These are phyloP conservation scores for Anguilla marmorata DNA, from an alignment of 2,797 vertebrate species.

Conservation along the genomic window DNA sequence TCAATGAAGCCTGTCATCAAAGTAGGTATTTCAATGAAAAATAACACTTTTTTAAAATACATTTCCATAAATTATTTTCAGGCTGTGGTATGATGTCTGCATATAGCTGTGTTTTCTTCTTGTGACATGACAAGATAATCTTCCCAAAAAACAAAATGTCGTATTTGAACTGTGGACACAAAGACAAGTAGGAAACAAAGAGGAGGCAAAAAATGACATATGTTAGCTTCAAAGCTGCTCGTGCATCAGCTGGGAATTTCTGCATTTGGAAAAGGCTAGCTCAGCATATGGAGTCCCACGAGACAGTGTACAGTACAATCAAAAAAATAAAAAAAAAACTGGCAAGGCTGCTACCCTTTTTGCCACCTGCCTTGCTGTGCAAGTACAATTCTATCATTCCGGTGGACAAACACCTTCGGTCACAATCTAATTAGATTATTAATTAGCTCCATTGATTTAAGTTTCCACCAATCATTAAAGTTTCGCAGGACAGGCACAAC, in stretches of 20 bases:
- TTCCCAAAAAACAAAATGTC: background rate
- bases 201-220: constrained; percentile 1
- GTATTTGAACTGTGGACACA: background rate
- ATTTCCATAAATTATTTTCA: background rate
- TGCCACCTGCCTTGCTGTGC: background rate
- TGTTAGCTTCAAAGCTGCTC: background rate
- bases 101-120: background rate
- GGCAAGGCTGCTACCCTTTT: background rate
- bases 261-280: constrained; percentile 16
- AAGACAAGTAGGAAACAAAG: background rate
- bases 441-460: background rate
- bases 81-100: background rate
- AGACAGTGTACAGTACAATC: background rate
- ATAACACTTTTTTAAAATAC: background rate
- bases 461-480: background rate
- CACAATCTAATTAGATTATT: background rate
- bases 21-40: background rate
- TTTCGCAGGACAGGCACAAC: background rate
- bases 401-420: background rate
- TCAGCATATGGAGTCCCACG: background rate
- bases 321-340: background rate
- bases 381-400: background rate
- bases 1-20: background rate
- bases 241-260: background rate
- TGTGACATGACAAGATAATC: background rate